Conservation (phyloP, 2,113 vertebrate species). For the Rhadina sibilatrix region DNA sequence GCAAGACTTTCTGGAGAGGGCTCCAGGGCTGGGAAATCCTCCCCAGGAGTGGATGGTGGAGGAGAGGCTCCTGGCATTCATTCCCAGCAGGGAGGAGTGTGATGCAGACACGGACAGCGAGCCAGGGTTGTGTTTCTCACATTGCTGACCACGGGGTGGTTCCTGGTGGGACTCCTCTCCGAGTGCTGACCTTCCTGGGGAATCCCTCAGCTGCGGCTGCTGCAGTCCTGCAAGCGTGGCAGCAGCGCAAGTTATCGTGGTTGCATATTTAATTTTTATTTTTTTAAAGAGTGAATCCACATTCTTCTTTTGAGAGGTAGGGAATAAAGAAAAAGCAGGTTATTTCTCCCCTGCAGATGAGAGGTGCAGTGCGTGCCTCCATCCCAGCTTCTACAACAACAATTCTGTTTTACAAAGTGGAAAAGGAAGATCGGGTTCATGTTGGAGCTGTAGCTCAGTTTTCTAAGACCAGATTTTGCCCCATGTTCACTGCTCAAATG, state of each 20-base stretch:
- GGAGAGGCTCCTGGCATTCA: background rate
- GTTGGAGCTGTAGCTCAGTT: background rate
- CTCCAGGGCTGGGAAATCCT: background rate
- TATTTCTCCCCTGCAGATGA: background rate
- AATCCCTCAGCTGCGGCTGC: background rate
- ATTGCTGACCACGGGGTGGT: background rate
- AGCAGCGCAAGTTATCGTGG: background rate
- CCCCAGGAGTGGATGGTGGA: background rate
- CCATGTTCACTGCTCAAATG: background rate
- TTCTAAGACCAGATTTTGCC: background rate
- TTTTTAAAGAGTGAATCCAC: background rate
- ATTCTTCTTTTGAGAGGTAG: background rate
- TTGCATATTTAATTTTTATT: background rate
- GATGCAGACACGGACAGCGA: rapidly evolving
- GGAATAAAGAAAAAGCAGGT: background rate
- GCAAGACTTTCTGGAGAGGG: background rate
- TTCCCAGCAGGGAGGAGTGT: background rate
- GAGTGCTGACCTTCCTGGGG: background rate
- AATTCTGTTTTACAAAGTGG: constrained; percentile 4
- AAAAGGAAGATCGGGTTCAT: background rate
- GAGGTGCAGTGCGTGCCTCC: background rate
- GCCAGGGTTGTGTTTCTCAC: background rate
- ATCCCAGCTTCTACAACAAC: background rate
- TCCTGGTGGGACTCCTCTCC: background rate
- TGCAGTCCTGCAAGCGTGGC: background rate